Conservation (phyloP, 2,888 invertebrate genomes). For the Siphonodentalium dalli region DNA sequence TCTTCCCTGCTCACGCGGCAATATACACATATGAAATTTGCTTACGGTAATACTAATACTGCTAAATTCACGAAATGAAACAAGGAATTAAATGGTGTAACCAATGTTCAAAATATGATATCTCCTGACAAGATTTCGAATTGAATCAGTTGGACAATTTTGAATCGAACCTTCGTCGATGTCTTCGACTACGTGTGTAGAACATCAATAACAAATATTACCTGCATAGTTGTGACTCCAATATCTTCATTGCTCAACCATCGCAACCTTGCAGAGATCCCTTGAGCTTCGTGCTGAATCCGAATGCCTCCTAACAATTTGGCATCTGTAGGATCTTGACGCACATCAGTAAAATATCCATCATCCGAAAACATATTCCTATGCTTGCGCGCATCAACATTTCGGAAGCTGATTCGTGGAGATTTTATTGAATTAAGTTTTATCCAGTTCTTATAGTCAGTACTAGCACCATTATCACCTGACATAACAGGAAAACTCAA, state of each 20-base stretch:
- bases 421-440: conserved; percentile 18
- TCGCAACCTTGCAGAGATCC: conserved; percentile 57
- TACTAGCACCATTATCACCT: no score
- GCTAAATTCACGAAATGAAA: no score
- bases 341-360: conserved; percentile 46
- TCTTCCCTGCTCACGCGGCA: no score
- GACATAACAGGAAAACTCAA: conserved; percentile 18
- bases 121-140: no score
- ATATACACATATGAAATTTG: no score
- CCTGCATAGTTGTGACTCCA: conserved; percentile 66
- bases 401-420: conserved; percentile 28
- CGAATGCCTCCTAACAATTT: conserved; percentile 54
- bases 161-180: no score
- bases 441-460: conserved; percentile 27
- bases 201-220: no score
- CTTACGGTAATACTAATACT: no score
- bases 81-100: no score
- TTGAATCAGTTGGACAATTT: no score
- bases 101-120: no score
- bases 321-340: conserved; percentile 51
- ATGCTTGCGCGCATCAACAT: conserved; percentile 27
- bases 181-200: no score
- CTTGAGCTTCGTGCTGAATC: conserved; percentile 53
- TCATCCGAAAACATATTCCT: conserved; percentile 38
- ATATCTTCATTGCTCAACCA: conserved; percentile 65